A percentile compares a stretch with the other conserved stretches of the same genome.
Evolutionary conservation across 23 tunicate genomes (phyloP).

Genomic region (Trididemnum clinides): DNA sequence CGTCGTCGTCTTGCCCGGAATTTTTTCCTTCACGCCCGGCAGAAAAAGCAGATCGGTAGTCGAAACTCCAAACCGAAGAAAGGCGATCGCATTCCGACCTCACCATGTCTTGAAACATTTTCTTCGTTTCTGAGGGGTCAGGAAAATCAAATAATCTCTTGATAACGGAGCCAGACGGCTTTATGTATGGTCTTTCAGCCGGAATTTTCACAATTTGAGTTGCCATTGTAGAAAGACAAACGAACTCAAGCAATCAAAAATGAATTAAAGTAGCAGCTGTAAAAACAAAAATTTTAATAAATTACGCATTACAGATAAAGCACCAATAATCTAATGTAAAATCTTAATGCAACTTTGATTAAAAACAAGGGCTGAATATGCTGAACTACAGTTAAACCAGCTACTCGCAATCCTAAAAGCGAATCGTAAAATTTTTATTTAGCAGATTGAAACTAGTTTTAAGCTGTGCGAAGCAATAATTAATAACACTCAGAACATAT

Average conservation of each 20-base stretch:
- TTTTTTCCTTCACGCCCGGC: not conserved
- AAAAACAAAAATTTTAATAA: too few species aligned
- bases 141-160: not conserved
- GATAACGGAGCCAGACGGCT: constrained; percentile 5
- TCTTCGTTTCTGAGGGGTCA: constrained; percentile 4
- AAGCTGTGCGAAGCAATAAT: too few species aligned
- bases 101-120: constrained; percentile 2
- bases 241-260: not conserved
- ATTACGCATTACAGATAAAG: too few species aligned
- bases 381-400: too few species aligned
- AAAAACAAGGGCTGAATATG: too few species aligned
- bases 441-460: too few species aligned
- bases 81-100: not conserved
- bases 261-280: not conserved
- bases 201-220: not conserved
- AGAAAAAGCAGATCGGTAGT: not conserved
- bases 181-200: not conserved
- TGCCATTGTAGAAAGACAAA: not conserved
- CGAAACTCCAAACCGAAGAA: not conserved
- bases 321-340: too few species aligned
- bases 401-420: too few species aligned
- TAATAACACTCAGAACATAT: too few species aligned
- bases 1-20: not conserved
- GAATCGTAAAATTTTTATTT: too few species aligned
- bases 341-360: too few species aligned